A percentile compares a stretch with the other conserved stretches of the same genome.
These are phyloP conservation scores for Agrotis segetum DNA, from an alignment of 2,888 invertebrate genomes.

Conservation along the genomic window DNA sequence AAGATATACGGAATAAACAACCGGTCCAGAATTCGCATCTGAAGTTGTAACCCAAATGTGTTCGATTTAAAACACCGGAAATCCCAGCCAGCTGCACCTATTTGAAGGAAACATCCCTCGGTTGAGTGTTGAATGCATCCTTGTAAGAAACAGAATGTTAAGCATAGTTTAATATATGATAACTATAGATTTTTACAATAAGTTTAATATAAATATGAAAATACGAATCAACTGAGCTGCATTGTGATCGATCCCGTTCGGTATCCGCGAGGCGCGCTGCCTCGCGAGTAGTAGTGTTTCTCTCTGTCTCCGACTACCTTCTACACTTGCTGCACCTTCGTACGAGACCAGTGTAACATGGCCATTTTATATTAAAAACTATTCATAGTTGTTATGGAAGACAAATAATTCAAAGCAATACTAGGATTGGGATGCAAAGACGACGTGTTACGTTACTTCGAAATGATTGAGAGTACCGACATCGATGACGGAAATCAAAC, in stretches of 20 bases:
- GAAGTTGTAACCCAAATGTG: conserved; percentile 45
- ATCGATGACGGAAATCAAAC: conserved; percentile 32
- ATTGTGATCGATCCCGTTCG: conserved; percentile 88
- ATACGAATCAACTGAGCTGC: conserved; percentile 89
- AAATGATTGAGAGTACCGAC: conserved; percentile 29
- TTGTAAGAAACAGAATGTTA: conserved; percentile 68
- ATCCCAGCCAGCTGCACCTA: conserved; percentile 47
- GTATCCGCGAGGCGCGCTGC: conserved; percentile 67
- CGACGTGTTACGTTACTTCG: conserved; percentile 48
- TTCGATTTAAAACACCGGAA: conserved; percentile 32
- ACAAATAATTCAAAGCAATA: conserved; percentile 77
- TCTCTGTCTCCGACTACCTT: conserved; percentile 76
- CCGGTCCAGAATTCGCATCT: conserved; percentile 40
- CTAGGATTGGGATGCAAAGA: conserved; percentile 67
- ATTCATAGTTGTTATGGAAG: conserved; percentile 65
- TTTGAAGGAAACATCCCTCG: conserved; percentile 64
- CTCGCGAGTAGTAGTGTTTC: conserved; percentile 74
- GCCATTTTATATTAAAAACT: conserved; percentile 48
- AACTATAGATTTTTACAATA: conserved; percentile 87
- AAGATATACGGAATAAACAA: conserved; percentile 26
- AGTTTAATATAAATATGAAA: conserved; percentile 85
- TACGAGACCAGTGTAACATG: conserved; percentile 66
- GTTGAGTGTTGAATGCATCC: conserved; percentile 68
- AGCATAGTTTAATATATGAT: conserved; percentile 84
- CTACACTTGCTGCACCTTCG: conserved; percentile 77